phyloP scores from a whole-genome alignment of 2,888 invertebrate genomes.

The Plusia festucae region DNA sequence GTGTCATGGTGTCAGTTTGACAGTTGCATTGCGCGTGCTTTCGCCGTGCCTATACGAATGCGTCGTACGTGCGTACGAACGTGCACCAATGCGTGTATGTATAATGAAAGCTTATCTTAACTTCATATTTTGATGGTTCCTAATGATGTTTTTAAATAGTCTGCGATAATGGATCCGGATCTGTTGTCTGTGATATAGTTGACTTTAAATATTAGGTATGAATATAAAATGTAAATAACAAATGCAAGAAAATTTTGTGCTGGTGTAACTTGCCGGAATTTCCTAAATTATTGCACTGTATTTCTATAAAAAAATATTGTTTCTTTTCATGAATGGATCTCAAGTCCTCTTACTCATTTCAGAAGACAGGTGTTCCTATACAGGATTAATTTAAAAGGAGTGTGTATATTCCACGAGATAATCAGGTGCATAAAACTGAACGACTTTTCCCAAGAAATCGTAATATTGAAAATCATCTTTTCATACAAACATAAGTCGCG shows the following conservation, averaged over 20 bases:
- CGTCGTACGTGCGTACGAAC: slow-evolving; percentile 17
- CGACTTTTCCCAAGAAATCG: too few relatives aligned
- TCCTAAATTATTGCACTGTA: neutral
- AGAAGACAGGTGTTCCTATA: neutral
- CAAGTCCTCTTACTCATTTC: neutral
- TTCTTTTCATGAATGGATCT: neutral
- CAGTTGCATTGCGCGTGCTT: slow-evolving; percentile 3
- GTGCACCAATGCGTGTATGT: slow-evolving; percentile 14
- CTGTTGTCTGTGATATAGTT: neutral
- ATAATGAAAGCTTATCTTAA: slow-evolving; percentile 9
- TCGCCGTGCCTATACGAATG: neutral
- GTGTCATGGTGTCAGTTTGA: too few relatives aligned
- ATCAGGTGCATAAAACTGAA: too few relatives aligned
- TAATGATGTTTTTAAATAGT: neutral
- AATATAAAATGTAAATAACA: too few relatives aligned
- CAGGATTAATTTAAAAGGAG: too few relatives aligned
- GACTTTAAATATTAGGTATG: too few relatives aligned
- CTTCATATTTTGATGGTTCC: neutral
- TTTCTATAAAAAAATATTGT: neutral
- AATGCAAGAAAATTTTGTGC: neutral
- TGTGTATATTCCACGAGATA: too few relatives aligned
- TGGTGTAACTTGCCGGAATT: neutral
- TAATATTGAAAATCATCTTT: too few relatives aligned
- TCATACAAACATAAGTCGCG: too few relatives aligned
- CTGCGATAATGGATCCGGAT: neutral